Evolutionary conservation across 2,888 invertebrate genomes (phyloP), one percentile per base, ranked within the genome.

Genomic region (Hermaeophaga mercurialis): DNA sequence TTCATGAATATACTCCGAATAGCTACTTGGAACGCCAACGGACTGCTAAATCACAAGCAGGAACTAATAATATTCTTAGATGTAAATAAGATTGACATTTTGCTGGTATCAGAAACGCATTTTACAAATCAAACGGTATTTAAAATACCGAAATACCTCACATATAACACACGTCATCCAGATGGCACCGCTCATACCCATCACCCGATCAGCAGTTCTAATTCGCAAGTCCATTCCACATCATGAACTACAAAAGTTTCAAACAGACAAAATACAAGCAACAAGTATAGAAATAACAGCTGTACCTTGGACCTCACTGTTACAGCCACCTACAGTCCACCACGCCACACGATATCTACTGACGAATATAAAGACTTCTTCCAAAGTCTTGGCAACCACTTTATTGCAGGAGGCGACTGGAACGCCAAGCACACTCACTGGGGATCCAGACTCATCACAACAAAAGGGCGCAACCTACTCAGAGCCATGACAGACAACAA

Each of bases 21-120:
- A 9, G 17, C 38, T 1, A 19, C 38, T 2, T 39, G 38, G 18
- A 39, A 39, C 18, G 17, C 38, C 56, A 66, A 64, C 43, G 63
- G 62, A 22, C 53, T 64, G 4, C 34, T 61, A 44, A 56, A 63
- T 45, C 63, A 62, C 50, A 56, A 61, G 24, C 55, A 63, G 19
- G 63, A 64, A 54, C 33, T 64, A 26, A 53, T 56, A 54, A 39
- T 17, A 34, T 34, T 62, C 41, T 9, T 50, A 49, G 59, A 46
- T 41, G 46, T 59, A 45, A 33, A 62, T 54, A 61, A 63, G 18
- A 63, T 63, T 46, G 62, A 66, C 49, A 56, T 65, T 26, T 49
- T 56, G n/a, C n/a, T n/a, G n/a, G n/a, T n/a, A n/a, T n/a, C n/a
- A n/a, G n/a, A n/a, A n/a, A n/a, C n/a, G n/a, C n/a, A n/a, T n/a